A percentile compares a stretch with the other conserved stretches of the same genome.
phyloP scores from a whole-genome alignment of 2,888 invertebrate species.

The Rhagophthalmus giganteus region DNA sequence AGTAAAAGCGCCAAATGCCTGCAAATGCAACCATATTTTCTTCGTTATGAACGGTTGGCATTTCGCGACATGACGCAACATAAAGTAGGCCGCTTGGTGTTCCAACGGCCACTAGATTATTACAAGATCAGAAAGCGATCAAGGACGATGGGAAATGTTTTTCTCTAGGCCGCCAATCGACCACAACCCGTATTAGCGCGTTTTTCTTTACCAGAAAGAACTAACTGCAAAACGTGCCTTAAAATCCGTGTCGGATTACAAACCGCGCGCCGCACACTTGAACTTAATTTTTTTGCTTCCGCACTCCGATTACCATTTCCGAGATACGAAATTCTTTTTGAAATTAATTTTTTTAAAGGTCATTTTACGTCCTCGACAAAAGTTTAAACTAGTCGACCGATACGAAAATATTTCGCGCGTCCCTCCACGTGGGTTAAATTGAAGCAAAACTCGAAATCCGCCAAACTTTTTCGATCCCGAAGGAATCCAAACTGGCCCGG shows the following conservation, averaged over 20 bases:
- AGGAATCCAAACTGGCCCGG: not conserved
- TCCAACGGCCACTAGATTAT: not conserved
- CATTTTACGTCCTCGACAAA: no score
- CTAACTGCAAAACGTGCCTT: not conserved
- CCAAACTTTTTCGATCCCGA: not conserved
- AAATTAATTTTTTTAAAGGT: no score
- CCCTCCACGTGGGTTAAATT: not conserved
- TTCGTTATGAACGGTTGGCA: not conserved
- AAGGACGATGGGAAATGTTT: slow-evolving; percentile 31
- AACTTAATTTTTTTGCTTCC: not conserved
- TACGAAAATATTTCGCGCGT: not conserved
- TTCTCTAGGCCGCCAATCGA: slow-evolving; percentile 30
- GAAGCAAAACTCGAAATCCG: not conserved
- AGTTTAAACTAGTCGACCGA: no score
- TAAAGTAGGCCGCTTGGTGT: not conserved
- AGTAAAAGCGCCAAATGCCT: not conserved
- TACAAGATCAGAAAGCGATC: slow-evolving; percentile 36
- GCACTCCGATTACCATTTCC: no score
- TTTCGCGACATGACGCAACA: not conserved
- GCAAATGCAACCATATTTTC: not conserved
- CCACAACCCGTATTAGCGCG: slow-evolving; percentile 13
- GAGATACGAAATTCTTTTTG: no score
- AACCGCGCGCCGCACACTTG: not conserved
- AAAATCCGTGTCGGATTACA: no score
- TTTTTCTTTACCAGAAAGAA: slow-evolving; percentile 4